Conservation (phyloP, 1,140 invertebrate genomes). For the Aphis craccivora region DNA sequence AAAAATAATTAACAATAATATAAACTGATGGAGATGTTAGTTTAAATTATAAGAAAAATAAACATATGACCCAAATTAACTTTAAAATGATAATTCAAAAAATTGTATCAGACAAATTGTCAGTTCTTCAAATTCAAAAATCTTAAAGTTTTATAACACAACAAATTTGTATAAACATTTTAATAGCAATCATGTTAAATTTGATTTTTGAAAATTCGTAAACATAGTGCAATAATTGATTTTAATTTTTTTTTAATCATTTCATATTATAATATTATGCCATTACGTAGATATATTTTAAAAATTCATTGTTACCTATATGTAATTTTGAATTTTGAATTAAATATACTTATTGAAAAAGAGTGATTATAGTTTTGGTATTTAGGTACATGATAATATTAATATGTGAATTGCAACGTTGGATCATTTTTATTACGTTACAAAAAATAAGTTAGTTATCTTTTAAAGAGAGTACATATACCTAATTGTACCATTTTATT, state of each 20-base stretch:
- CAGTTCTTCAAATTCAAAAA: background rate
- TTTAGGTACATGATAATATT: no score
- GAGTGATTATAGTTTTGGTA: no score
- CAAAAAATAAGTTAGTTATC: background rate
- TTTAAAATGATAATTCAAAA: background rate
- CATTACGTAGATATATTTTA: no score
- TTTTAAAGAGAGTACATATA: background rate
- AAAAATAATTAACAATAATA: conserved; percentile 8
- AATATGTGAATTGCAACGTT: no score
- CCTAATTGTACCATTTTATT: background rate
- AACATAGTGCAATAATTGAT: no score
- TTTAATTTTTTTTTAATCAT: no score
- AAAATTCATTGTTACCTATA: no score
- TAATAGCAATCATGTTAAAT: background rate
- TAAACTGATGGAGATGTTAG: background rate
- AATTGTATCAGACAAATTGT: background rate
- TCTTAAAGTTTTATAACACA: background rate
- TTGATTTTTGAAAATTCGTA: no score
- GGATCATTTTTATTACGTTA: background rate
- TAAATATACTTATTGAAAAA: no score
- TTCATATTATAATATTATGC: no score
- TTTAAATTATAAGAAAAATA: background rate
- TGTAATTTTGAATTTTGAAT: no score
- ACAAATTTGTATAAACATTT: background rate
- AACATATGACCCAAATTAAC: background rate